These are phyloP conservation scores for Rhagonycha lutea DNA, from an alignment of 2,888 invertebrate species.

Conservation along the genomic window DNA sequence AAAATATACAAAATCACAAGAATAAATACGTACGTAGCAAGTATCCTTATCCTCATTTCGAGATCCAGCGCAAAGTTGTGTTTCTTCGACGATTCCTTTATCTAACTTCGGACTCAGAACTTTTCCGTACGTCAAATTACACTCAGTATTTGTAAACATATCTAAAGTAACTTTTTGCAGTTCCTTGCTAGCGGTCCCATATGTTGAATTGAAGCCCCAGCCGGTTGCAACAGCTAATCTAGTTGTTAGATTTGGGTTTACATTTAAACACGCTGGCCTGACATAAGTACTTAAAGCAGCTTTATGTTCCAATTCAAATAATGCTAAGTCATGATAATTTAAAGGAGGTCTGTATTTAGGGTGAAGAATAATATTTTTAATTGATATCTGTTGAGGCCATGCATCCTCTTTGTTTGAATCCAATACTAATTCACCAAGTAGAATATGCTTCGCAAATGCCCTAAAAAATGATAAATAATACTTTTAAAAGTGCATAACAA, in stretches of 20 bases:
- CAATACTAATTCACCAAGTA: constrained; percentile 38
- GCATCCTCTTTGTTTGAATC: constrained; percentile 27
- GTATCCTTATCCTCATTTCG: constrained; percentile 32
- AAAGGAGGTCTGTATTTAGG: constrained; percentile 49
- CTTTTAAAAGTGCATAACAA: too few relatives aligned
- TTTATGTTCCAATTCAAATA: constrained; percentile 48
- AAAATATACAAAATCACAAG: too few relatives aligned
- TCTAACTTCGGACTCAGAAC: constrained; percentile 11
- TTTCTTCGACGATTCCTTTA: constrained; percentile 32
- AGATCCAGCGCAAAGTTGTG: constrained; percentile 41
- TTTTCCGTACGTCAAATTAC: constrained; percentile 22
- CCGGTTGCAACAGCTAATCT: constrained; percentile 33
- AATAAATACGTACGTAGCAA: constrained; percentile 36
- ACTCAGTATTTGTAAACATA: constrained; percentile 23
- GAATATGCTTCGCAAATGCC: constrained; percentile 35
- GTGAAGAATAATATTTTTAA: constrained; percentile 45
- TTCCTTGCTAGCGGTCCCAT: constrained; percentile 23
- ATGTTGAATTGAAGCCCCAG: constrained; percentile 35
- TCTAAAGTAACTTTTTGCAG: constrained; percentile 35
- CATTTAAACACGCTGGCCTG: constrained; percentile 54
- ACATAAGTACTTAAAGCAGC: constrained; percentile 46
- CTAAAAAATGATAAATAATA: too few relatives aligned
- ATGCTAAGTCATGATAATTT: constrained; percentile 57
- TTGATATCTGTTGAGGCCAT: constrained; percentile 38
- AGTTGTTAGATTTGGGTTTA: constrained; percentile 12